phyloP scores from a whole-genome alignment of 2,797 vertebrate species.

The Eulemur mongoz region DNA sequence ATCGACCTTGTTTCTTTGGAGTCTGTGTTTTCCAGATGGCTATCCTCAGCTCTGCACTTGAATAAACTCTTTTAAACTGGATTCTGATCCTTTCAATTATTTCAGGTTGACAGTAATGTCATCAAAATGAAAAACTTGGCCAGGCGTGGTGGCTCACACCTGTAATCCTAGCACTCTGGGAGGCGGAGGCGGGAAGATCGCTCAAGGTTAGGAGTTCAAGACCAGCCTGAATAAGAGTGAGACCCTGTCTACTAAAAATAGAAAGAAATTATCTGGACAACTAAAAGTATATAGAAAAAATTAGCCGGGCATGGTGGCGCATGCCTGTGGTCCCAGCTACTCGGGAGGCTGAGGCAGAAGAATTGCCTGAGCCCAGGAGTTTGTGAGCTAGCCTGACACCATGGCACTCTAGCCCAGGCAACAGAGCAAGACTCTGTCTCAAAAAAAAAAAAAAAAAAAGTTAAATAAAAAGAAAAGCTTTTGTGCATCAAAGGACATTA shows the following conservation, averaged over 20 bases:
- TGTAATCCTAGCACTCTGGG: too few species aligned
- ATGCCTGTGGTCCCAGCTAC: too few species aligned
- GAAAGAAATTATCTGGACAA: too few species aligned
- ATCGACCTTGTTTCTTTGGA: background rate
- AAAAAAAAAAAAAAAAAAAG: background rate
- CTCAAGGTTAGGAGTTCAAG: background rate
- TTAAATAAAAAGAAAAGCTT: background rate
- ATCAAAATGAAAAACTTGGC: background rate
- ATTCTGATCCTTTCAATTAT: background rate
- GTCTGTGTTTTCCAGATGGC: background rate
- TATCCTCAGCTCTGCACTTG: background rate
- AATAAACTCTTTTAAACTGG: background rate
- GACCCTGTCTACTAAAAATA: too few species aligned
- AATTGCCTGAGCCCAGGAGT: too few species aligned
- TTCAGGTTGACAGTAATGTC: background rate
- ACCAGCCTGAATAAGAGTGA: too few species aligned
- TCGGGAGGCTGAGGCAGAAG: too few species aligned
- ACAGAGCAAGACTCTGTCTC: background rate
- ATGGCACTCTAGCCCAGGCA: background rate
- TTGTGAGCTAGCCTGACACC: too few species aligned
- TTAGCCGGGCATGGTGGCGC: too few species aligned
- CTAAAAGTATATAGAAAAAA: too few species aligned
- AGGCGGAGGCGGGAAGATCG: too few species aligned
- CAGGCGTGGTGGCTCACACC: too few species aligned
- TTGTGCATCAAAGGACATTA: background rate